A percentile compares a stretch with the other conserved stretches of the same genome.
Evolutionary conservation across 1,140 invertebrate genomes (phyloP).

Genomic region (Anadara kagoshimensis): DNA sequence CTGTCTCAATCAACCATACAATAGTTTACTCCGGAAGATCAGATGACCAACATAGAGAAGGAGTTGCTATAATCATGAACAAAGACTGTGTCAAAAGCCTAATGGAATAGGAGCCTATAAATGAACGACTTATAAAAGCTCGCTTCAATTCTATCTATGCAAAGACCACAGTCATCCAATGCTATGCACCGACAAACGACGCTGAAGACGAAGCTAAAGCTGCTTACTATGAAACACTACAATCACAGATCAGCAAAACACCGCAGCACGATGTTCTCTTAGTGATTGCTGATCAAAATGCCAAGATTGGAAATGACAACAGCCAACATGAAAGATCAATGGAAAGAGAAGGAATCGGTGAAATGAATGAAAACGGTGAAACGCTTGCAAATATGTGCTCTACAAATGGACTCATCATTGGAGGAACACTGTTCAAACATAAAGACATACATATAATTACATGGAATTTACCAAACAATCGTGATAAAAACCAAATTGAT

Average conservation of each 20-base stretch:
- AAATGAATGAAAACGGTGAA: no score
- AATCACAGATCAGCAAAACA: slow-evolving; percentile 11
- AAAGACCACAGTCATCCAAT: slow-evolving; percentile 20
- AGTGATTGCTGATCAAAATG: slow-evolving; percentile 16
- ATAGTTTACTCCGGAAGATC: no score
- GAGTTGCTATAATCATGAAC: slow-evolving; percentile 1
- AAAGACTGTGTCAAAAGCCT: not conserved
- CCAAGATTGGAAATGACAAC: slow-evolving; percentile 13
- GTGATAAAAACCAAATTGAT: no score
- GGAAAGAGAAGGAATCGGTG: no score
- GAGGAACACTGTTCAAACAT: slow-evolving; percentile 47
- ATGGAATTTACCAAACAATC: slow-evolving; percentile 38
- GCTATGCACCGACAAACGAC: no score
- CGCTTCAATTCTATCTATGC: slow-evolving; percentile 15
- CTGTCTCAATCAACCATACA: no score
- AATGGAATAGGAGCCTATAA: slow-evolving; percentile 8
- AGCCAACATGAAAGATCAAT: slow-evolving; percentile 34
- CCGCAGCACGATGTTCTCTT: slow-evolving; percentile 6
- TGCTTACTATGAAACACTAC: no score
- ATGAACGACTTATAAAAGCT: not conserved
- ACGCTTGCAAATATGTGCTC: no score
- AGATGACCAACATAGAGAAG: no score
- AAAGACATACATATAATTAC: slow-evolving; percentile 45
- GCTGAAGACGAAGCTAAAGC: no score
- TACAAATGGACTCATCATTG: no score